Evolutionary conservation across 2,113 vertebrate genomes (phyloP).

Genomic region (Otis tarda): DNA sequence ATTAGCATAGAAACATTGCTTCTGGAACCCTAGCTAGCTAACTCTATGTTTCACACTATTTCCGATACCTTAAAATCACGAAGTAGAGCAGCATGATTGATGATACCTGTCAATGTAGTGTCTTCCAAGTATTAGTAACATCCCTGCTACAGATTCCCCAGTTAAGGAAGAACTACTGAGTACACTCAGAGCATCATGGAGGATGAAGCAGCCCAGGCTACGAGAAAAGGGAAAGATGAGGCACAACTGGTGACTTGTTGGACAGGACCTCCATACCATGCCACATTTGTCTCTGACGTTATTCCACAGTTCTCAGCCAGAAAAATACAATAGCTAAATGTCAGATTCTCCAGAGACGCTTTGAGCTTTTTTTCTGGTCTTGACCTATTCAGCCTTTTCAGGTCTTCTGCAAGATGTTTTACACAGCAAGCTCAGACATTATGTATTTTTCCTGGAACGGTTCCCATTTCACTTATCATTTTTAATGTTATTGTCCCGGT

Average conservation of each 20-base stretch:
- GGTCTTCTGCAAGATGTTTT: background rate
- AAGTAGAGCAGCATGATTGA: background rate
- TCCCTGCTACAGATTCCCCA: background rate
- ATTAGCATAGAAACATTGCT: background rate
- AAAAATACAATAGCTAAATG: background rate
- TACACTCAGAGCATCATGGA: background rate
- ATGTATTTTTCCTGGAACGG: background rate
- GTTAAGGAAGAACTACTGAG: background rate
- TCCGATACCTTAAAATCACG: background rate
- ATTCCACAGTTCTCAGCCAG: background rate
- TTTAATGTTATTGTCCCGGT: conserved; percentile 21
- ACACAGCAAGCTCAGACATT: background rate
- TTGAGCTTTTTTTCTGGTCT: background rate
- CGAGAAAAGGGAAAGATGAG: background rate
- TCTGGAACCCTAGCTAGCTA: background rate
- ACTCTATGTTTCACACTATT: background rate
- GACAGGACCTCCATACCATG: background rate
- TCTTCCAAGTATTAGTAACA: background rate
- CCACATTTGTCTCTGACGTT: background rate
- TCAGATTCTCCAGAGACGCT: background rate
- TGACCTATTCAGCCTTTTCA: background rate
- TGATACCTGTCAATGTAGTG: background rate
- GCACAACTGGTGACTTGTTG: background rate
- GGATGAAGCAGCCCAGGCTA: background rate
- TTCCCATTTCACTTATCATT: conserved; percentile 2